Evolutionary conservation across 1,140 invertebrate genomes (phyloP).

Genomic region (Papilio polytes): DNA sequence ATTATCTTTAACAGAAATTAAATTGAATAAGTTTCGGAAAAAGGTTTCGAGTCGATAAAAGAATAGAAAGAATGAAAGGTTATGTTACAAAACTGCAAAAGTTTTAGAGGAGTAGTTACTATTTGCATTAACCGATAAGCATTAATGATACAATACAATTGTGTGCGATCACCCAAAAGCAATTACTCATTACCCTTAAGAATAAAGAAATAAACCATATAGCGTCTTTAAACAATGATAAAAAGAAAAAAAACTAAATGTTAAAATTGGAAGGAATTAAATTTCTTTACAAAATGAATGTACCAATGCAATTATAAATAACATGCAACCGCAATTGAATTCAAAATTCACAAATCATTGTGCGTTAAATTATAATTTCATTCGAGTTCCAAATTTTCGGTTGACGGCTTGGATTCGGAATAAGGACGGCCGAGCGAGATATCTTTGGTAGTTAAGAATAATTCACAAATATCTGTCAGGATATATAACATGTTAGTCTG

Average conservation of each 20-base stretch:
- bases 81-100: not conserved
- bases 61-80: no score
- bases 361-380: not conserved
- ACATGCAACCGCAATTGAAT: not conserved
- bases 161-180: no score
- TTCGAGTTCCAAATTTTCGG: slow-evolving; percentile 29
- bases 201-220: no score
- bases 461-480: slow-evolving; percentile 31
- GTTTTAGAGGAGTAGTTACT: no score
- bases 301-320: not conserved
- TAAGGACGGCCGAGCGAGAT: not conserved
- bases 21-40: not conserved
- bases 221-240: no score
- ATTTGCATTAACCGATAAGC: no score
- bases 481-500: slow-evolving; percentile 28
- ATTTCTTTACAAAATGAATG: not conserved
- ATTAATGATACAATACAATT: no score
- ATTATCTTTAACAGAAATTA: not conserved
- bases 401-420: not conserved
- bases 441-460: slow-evolving; percentile 14
- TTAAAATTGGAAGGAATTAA: no score
- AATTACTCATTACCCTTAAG: not conserved
- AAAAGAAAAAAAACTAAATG: no score
- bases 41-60: not conserved
- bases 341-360: not conserved